These are phyloP conservation scores for Salvelinus fontinalis DNA, from an alignment of 2,113 vertebrate species.

Conservation along the genomic window DNA sequence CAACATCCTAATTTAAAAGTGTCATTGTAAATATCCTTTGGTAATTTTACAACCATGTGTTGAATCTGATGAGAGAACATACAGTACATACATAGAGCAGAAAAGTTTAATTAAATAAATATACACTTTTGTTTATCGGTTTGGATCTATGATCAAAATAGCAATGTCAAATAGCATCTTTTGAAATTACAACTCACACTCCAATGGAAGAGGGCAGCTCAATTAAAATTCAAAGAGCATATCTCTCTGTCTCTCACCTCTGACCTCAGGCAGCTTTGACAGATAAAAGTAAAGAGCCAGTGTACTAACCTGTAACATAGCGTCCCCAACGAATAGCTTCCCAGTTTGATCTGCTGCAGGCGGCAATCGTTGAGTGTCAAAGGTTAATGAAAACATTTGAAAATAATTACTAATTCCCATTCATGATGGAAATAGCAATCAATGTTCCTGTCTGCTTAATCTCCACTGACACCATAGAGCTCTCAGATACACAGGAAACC, in stretches of 20 bases:
- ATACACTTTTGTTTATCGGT: too few relatives aligned
- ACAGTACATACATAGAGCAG: too few relatives aligned
- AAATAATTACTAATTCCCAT: constrained; percentile 67
- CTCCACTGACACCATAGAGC: constrained; percentile 45
- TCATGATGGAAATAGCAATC: constrained; percentile 54
- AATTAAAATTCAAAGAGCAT: constrained; percentile 40
- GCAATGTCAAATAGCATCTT: too few relatives aligned
- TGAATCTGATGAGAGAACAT: too few relatives aligned
- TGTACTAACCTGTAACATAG: constrained; percentile 88
- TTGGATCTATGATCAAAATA: too few relatives aligned
- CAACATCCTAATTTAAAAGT: not conserved
- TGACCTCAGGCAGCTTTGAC: constrained; percentile 26
- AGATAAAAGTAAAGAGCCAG: too few relatives aligned
- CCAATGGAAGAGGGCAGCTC: constrained; percentile 23
- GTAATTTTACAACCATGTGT: too few relatives aligned
- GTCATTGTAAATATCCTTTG: not conserved
- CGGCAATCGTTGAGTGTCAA: constrained; percentile 62
- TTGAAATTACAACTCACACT: not conserved
- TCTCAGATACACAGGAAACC: constrained; percentile 45
- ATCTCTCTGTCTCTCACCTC: constrained; percentile 15
- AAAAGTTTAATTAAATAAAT: too few relatives aligned
- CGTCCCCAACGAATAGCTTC: constrained; percentile 91
- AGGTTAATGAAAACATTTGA: constrained; percentile 75
- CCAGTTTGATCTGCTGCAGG: constrained; percentile 88
- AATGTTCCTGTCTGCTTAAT: constrained; percentile 49